Percentiles rank a stretch among this genome's conserved stretches.
phyloP scores from a whole-genome alignment of 2,797 vertebrate species.

The Sorex maritimensis region DNA sequence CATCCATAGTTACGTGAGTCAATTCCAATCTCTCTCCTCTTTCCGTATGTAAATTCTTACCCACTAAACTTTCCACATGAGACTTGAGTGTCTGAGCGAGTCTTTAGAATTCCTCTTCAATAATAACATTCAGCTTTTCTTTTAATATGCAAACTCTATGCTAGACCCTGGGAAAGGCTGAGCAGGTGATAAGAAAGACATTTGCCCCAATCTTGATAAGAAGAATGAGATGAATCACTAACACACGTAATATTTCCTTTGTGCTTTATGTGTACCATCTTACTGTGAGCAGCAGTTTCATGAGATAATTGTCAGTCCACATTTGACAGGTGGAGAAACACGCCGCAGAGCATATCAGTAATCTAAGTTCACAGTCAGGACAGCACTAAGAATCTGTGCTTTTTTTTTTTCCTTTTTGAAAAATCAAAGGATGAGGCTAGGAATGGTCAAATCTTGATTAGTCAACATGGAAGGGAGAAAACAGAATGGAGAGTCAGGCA shows the following conservation, averaged over 20 bases:
- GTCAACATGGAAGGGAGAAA: neutral
- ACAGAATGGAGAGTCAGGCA: neutral
- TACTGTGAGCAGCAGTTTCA: neutral
- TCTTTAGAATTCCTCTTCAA: neutral
- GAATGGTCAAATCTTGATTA: neutral
- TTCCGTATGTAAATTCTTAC: neutral
- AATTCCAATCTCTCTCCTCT: too few species aligned
- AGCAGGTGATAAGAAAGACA: neutral
- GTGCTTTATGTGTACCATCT: neutral
- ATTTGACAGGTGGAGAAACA: neutral
- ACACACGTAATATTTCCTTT: neutral
- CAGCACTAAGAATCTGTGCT: neutral
- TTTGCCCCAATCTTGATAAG: neutral
- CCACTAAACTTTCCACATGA: neutral
- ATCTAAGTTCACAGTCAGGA: neutral
- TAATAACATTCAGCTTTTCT: neutral
- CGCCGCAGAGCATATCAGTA: neutral
- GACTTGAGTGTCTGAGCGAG: neutral
- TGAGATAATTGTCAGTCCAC: neutral
- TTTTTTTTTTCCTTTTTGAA: neutral
- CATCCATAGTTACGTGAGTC: too few species aligned
- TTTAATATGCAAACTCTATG: neutral
- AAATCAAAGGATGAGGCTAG: neutral
- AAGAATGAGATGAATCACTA: neutral
- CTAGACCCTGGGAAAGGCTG: neutral